Evolutionary conservation across 1,140 invertebrate genomes (phyloP).

Genomic region (Cyphomyrmex costatus): DNA sequence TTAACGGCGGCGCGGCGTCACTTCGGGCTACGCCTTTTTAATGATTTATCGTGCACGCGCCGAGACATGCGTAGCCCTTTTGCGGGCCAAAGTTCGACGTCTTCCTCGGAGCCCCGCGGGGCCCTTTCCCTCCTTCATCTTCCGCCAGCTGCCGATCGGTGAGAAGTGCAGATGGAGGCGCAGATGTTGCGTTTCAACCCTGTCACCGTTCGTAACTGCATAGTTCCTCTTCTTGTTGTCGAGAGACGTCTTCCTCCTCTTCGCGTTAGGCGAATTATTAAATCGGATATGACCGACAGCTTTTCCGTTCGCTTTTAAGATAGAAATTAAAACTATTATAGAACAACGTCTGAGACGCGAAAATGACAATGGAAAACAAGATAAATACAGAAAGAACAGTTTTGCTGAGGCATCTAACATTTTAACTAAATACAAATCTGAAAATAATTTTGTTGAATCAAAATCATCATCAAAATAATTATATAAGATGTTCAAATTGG

Average conservation of each 20-base stretch:
- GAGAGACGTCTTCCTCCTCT: slow-evolving; percentile 49
- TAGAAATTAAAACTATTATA: background rate
- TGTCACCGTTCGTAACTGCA: slow-evolving; percentile 62
- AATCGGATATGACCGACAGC: background rate
- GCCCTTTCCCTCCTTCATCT: slow-evolving; percentile 72
- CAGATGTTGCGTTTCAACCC: slow-evolving; percentile 77
- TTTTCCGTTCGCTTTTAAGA: background rate
- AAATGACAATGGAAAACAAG: background rate
- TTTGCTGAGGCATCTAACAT: too few species aligned
- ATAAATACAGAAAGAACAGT: background rate
- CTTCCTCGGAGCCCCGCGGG: slow-evolving; percentile 72
- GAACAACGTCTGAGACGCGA: background rate
- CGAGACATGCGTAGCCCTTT: slow-evolving; percentile 63
- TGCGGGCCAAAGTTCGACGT: slow-evolving; percentile 74
- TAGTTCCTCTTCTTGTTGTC: slow-evolving; percentile 33
- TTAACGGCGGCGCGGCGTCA: slow-evolving; percentile 79
- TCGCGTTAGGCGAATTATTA: slow-evolving; percentile 16
- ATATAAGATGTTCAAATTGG: too few species aligned
- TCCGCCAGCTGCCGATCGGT: slow-evolving; percentile 76
- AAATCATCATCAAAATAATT: too few species aligned
- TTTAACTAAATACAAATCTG: too few species aligned
- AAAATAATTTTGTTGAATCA: too few species aligned
- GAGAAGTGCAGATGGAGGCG: slow-evolving; percentile 79
- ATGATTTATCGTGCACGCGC: slow-evolving; percentile 78
- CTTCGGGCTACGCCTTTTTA: slow-evolving; percentile 77